Evolutionary conservation across 2,888 invertebrate genomes (phyloP).

Genomic region (Heliothis peltigera): DNA sequence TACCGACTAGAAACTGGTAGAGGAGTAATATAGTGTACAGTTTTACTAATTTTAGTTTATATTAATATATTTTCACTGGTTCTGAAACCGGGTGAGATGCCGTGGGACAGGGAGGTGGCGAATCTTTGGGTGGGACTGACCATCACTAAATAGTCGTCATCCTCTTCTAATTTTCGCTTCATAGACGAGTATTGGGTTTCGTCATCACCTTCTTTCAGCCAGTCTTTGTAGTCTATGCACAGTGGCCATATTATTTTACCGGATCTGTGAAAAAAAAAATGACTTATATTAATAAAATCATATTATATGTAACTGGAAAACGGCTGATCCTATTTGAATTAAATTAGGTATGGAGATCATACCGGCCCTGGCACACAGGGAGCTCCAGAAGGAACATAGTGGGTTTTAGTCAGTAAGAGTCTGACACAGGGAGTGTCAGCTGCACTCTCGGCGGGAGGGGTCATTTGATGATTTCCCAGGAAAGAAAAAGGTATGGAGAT

Average conservation of each 20-base stretch:
- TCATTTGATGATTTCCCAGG: no score
- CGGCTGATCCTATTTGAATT: no score
- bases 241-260: constrained; percentile 87
- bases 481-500: no score
- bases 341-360: no score
- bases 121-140: constrained; percentile 77
- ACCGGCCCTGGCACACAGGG: no score
- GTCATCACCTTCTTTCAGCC: constrained; percentile 78
- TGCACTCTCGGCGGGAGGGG: no score
- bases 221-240: constrained; percentile 88
- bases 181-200: constrained; percentile 81
- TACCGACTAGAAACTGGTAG: constrained; percentile 1
- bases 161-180: constrained; percentile 83
- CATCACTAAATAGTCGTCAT: constrained; percentile 83
- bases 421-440: no score
- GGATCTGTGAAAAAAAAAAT: constrained; percentile 76
- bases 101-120: constrained; percentile 77
- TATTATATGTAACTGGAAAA: no score
- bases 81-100: constrained; percentile 83
- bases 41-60: constrained; percentile 24
- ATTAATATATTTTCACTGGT: constrained; percentile 77
- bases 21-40: constrained; percentile 15
- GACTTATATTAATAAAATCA: background rate
- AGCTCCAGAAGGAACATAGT: no score
- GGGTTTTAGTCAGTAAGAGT: no score